These are phyloP conservation scores for Xiphias gladius DNA, from an alignment of 2,113 vertebrate genomes.

Conservation along the genomic window DNA sequence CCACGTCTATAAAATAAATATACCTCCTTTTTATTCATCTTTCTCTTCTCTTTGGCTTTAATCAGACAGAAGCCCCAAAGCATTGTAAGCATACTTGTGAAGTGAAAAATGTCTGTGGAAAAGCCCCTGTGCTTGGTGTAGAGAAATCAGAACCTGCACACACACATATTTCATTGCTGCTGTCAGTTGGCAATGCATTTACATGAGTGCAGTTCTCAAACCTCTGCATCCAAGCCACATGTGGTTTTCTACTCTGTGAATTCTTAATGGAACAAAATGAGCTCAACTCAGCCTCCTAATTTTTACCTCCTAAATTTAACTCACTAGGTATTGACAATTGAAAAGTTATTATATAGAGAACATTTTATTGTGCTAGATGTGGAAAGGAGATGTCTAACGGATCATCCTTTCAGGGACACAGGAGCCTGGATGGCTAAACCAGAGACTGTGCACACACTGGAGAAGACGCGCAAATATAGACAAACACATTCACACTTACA, in stretches of 20 bases:
- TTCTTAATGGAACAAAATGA: conserved; percentile 62
- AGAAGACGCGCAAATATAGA: conserved; percentile 1
- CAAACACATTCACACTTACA: conserved; percentile 15
- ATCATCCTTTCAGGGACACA: conserved; percentile 5
- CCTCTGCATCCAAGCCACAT: conserved; percentile 34
- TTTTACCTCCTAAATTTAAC: conserved; percentile 29
- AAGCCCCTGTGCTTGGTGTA: conserved; percentile 25
- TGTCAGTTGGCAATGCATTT: conserved; percentile 63
- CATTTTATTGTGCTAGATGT: conserved; percentile 13
- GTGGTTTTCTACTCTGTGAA: conserved; percentile 61
- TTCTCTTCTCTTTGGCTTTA: conserved; percentile 29
- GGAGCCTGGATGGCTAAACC: not conserved
- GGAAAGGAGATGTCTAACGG: conserved; percentile 6
- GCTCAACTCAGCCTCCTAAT: conserved; percentile 37
- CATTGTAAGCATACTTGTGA: conserved; percentile 46
- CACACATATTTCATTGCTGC: conserved; percentile 58
- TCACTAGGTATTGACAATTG: conserved; percentile 10
- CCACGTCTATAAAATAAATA: conserved; percentile 41
- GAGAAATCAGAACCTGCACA: conserved; percentile 12
- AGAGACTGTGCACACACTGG: not conserved
- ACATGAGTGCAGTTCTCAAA: conserved; percentile 43
- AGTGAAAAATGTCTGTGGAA: conserved; percentile 49
- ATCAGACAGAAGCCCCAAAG: conserved; percentile 20
- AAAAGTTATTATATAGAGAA: not conserved
- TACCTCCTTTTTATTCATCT: conserved; percentile 14